Evolutionary conservation across 2,113 vertebrate genomes (phyloP), one percentile per base, ranked within the genome.

Genomic region (Noctilio leporinus): DNA sequence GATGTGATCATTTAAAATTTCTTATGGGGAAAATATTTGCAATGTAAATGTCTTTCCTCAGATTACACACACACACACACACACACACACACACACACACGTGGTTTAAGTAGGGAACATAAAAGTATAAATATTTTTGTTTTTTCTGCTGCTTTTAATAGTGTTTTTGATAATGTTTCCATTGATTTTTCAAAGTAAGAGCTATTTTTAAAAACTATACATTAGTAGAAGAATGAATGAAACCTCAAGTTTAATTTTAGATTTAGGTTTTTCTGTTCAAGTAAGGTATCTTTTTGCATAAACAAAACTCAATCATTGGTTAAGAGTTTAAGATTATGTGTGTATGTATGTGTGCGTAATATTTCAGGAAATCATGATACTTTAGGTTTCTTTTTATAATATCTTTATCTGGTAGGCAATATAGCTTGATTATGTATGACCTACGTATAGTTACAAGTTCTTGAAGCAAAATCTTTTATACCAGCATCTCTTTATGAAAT

Each of bases 1-100:
- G 73, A 96, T 95, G 40, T 64, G 93, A 90, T 75, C 51, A 80
- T 92, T 96, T 95, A 88, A 93, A 67, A 59, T 95, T 96, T 97
- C 55, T 88, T 28, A 73, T 95, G 38, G 43, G 45, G 64, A 96
- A 93, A 76, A 96, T 76, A 30, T 77, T 93, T 10, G 38, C 33
- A 90, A 45, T 90, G n/a, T 84, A 93, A 95, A 82, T 89, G 59
- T 94, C 33, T 93, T 94, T 92, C 14, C 17, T 75, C 28, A 17
- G 28, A 47, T 30, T 64, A 40, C 7, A 26, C n/a, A 64, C 35
- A 43, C n/a, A 26, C 53, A 28, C 30, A 72, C 30, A 80, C 30
- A 30, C 49, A 43, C 24, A 16, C 10, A 11, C 6, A 51, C 7
- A 55, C 40, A 57, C 19, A 17, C 43, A 65, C 10, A 40, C 12